Evolutionary conservation across 30 jellyfish, hydroid and myxozoan species (phyloP).

Genomic region (Cassiopea xamachana): DNA sequence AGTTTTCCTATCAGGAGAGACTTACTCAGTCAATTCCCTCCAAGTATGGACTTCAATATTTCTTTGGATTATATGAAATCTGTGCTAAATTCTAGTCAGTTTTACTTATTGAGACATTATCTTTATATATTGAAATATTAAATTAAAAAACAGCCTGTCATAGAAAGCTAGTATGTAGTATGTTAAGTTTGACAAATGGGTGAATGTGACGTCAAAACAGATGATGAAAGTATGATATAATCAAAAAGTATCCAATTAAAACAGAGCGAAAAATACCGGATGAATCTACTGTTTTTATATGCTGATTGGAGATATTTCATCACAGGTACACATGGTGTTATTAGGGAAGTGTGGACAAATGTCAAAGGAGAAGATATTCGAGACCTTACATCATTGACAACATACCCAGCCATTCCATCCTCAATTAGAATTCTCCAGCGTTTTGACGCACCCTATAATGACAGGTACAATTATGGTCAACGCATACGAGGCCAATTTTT

Average conservation of each 20-base stretch:
- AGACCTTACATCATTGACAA: slow-evolving; percentile 71
- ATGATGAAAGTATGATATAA: no score
- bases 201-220: no score
- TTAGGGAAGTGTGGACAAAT: slow-evolving; percentile 91
- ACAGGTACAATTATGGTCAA: slow-evolving; percentile 90
- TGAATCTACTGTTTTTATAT: not conserved
- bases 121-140: no score
- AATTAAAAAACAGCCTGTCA: no score
- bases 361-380: slow-evolving; percentile 91
- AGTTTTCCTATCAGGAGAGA: slow-evolving; percentile 87
- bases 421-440: slow-evolving; percentile 71
- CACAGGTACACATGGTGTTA: slow-evolving; percentile 90
- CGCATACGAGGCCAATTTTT: slow-evolving; percentile 92
- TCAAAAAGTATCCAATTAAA: no score
- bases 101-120: not conserved
- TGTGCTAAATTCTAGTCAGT: not conserved
- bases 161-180: no score
- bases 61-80: no score
- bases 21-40: slow-evolving; percentile 79
- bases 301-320: not conserved
- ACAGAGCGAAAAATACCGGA: no score
- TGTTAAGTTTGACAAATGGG: no score
- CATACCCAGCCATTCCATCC: slow-evolving; percentile 83
- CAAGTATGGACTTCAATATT: slow-evolving; percentile 71
- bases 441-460: slow-evolving; percentile 92